Evolutionary conservation across 2,888 invertebrate species (phyloP), one percentile per base, ranked within the genome.

Genomic region (Nomada ruficornis): DNA sequence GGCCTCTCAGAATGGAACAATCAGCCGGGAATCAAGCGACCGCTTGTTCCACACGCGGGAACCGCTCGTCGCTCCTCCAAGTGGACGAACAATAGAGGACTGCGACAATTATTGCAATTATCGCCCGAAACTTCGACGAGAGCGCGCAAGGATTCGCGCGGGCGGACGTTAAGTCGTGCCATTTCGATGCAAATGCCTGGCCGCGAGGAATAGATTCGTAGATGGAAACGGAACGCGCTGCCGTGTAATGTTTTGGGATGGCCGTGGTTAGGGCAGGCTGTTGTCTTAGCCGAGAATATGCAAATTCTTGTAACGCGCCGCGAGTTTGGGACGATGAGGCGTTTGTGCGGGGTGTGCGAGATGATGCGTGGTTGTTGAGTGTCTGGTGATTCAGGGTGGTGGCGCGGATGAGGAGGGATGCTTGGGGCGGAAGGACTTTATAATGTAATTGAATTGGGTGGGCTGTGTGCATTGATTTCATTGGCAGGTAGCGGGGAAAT

Each of bases 11-110:
- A 93, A 93, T 93, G 91, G 93, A 93, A 93, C 93, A 93, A 93
- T 93, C 93, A 93, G 91, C 86, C 88, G 91, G 91, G 93, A 93
- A 93, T 93, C 93, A 93, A 93, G 93, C 93, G 91, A 92, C 90
- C 93, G 92, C 93, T 93, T 93, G 93, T 93, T 93, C 92, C 88
- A 90, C 89, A 90, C 90, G 91, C 90, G 84, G 85, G 89, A 87
- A 89, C 90, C 83, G 68, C 59, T 26, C 76, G 70, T 71, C 89
- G 85, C 82, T 91, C 84, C 92, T 91, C 90, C 81, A 90, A 91
- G 89, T 91, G 84, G 82, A 73, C 81, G 90, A 91, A 93, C 92
- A 91, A 92, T 91, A 78, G 73, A 11, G 72, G 75, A 79, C 80
- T 89, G 85, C 90, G 92, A 93, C 93, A 93, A 93, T 93, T 93